Base-by-base conservation (phyloP, 1,140 invertebrate species). In the Scaptomyza hsui region DNA sequence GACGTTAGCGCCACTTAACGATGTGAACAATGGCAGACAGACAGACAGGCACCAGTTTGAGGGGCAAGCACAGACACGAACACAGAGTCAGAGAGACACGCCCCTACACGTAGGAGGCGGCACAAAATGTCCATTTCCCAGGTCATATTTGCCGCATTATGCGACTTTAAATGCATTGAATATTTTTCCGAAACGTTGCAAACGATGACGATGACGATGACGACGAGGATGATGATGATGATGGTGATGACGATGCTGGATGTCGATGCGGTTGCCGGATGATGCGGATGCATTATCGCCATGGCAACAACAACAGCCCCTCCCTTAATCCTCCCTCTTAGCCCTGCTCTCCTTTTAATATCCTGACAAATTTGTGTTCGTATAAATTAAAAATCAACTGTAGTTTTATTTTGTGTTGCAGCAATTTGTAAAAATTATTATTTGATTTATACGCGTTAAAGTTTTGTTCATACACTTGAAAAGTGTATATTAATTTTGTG, bases 1-100 rank as follows among this genome's bases (percentile, higher is more conserved):
- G 83, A 82, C 82, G 82, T 88, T 86, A 86, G 83, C 78, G 82
- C 82, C 81, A 86, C 81, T 86, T 86, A 86, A 88, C 83, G 82
- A 78, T 61, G 63, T 82, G 83, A 81, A 86, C 82, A 86, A 86
- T 88, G 81, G 64, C 60, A 55, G 68, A 57, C 52, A 35, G 47
- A 13, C 18, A 29, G 44, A 2, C 29, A 0, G 51, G 32, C 15
- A 18, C 12, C n/a, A 44, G 45, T 45, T 1, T 12, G 41, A 10
- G 49, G 41, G 32, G 32, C 12, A 37, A 35, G 29, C 24, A 35
- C 18, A 10, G 26, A 29, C 42, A 37, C 44, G 32, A 24, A 29
- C 52, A 57, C 7, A 39, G 57, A 24, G 6, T 5, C 4, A 5
- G 24, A 24, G 4, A 48, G 57, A 13, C 65, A 32, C 32, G 64